Evolutionary conservation across 2,888 invertebrate genomes (phyloP).

Genomic region (Tethea ocularis): DNA sequence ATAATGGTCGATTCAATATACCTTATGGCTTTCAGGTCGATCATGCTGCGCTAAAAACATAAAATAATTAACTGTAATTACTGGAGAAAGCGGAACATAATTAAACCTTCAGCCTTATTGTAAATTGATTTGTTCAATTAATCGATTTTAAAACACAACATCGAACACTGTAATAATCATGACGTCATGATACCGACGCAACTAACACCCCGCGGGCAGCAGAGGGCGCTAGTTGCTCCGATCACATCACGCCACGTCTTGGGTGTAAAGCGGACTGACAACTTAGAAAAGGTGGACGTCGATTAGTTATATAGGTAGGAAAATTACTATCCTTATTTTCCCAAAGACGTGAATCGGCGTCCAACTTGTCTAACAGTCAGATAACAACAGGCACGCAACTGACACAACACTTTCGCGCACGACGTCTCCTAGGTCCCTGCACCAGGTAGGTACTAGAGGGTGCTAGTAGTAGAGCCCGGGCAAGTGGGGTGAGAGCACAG

Average conservation of each 20-base stretch:
- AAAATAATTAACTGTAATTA: background rate
- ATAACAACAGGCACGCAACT: background rate
- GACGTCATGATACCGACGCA: background rate
- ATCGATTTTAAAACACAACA: background rate
- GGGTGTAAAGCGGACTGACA: background rate
- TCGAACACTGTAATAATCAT: background rate
- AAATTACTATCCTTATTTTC: no score
- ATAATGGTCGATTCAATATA: background rate
- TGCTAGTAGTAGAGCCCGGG: background rate
- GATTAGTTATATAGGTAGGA: background rate
- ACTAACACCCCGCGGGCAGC: background rate
- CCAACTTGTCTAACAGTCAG: background rate
- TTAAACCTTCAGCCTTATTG: background rate
- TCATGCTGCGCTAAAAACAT: conserved; percentile 3
- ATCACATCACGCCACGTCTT: background rate
- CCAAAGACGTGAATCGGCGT: background rate
- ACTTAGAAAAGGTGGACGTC: background rate
- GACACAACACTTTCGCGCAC: background rate
- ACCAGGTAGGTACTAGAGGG: background rate
- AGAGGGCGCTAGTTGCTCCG: background rate
- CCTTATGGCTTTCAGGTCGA: background rate
- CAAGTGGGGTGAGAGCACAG: conserved; percentile 12
- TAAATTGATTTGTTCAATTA: background rate
- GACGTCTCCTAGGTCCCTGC: background rate
- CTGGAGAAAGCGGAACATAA: background rate